Conservation (phyloP, 1,140 invertebrate genomes). For the Daktulosphaira vitifoliae region DNA sequence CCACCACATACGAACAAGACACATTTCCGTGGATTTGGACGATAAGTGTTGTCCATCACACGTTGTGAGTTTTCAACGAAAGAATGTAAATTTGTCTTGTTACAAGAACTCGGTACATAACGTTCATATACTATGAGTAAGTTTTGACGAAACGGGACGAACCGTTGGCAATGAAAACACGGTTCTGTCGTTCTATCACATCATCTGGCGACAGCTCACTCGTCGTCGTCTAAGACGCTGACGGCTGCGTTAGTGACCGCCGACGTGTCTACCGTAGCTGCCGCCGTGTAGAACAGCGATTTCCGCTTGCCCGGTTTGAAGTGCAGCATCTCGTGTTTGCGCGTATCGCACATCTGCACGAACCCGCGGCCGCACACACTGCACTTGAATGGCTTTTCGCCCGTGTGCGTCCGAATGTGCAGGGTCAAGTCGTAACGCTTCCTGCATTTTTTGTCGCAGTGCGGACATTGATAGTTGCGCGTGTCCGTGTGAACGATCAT, state of each 20-base stretch:
- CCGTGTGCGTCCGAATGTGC: conserved; percentile 49
- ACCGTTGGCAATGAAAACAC: too few relatives aligned
- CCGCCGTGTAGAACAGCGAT: neutral
- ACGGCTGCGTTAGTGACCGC: too few relatives aligned
- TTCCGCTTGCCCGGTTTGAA: conserved; percentile 3
- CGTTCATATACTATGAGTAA: too few relatives aligned
- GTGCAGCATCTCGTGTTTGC: conserved; percentile 29
- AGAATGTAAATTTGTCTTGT: too few relatives aligned
- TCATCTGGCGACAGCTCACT: conserved; percentile 8
- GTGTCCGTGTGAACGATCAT: conserved; percentile 47
- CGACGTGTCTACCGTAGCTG: neutral
- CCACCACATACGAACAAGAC: too few relatives aligned
- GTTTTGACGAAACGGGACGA: too few relatives aligned
- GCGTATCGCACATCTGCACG: conserved; percentile 49
- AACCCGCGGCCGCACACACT: conserved; percentile 48
- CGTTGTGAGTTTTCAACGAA: too few relatives aligned
- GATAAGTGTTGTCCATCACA: too few relatives aligned
- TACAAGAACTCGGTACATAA: too few relatives aligned
- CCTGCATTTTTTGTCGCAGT: conserved; percentile 52
- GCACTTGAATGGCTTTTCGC: conserved; percentile 53
- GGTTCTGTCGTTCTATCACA: too few relatives aligned
- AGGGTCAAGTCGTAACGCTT: conserved; percentile 48
- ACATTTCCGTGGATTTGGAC: too few relatives aligned
- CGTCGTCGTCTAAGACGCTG: neutral
- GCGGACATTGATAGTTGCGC: conserved; percentile 45